These are phyloP conservation scores for Theocolax elegans DNA, from an alignment of 1,140 invertebrate genomes.

Conservation along the genomic window DNA sequence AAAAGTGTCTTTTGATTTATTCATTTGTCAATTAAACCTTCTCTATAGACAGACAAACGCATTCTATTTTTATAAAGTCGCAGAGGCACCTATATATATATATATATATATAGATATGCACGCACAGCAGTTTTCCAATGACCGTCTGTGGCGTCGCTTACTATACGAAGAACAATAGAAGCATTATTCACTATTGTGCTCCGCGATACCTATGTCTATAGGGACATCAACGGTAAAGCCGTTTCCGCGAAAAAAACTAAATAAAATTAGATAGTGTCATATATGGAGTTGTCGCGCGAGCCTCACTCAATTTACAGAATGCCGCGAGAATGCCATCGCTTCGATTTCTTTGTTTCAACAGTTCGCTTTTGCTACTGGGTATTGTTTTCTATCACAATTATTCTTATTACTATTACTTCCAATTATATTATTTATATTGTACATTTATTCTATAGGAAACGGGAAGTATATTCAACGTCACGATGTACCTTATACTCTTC, in stretches of 20 bases:
- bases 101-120: not conserved
- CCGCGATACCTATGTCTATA: conserved; percentile 21
- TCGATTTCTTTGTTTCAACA: no score
- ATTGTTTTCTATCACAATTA: no score
- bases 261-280: conserved; percentile 29
- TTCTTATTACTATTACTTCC: no score
- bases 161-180: conserved; percentile 28
- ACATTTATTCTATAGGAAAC: no score
- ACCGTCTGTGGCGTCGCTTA: not conserved
- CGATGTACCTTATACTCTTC: no score
- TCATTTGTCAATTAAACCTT: conserved; percentile 36
- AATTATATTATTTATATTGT: no score
- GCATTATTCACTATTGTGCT: conserved; percentile 39
- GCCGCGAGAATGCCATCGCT: no score
- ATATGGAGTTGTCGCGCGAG: not conserved
- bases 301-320: no score
- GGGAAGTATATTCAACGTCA: no score
- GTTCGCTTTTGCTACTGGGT: no score
- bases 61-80: conserved; percentile 24
- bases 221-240: conserved; percentile 13
- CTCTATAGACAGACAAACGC: not conserved
- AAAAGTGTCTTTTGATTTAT: conserved; percentile 35
- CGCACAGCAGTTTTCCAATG: conserved; percentile 33
- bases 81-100: no score
- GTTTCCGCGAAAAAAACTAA: conserved; percentile 25